Percentiles rank a stretch among this genome's conserved stretches.
phyloP scores from a whole-genome alignment of 1,140 invertebrate genomes.

The Spodoptera litura region DNA sequence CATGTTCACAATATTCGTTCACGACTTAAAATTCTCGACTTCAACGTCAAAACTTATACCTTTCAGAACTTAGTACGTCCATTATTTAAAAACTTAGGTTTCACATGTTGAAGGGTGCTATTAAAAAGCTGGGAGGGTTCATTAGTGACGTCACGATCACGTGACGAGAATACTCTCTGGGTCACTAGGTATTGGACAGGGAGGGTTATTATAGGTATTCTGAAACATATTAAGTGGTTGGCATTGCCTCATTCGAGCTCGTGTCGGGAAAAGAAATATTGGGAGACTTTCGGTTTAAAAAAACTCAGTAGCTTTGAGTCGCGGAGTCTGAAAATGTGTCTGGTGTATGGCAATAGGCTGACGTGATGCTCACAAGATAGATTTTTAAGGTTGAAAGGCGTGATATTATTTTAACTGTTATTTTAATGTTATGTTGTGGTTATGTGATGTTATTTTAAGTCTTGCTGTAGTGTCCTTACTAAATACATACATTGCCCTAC shows the following conservation, averaged over 20 bases:
- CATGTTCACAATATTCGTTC: neutral
- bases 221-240: neutral
- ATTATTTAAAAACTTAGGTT: conserved; percentile 37
- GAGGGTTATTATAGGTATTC: conserved; percentile 15
- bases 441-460: too few relatives aligned
- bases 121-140: conserved; percentile 36
- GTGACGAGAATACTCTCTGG: conserved; percentile 17
- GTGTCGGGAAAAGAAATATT: too few relatives aligned
- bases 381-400: too few relatives aligned
- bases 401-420: too few relatives aligned
- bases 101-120: conserved; percentile 27
- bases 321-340: too few relatives aligned
- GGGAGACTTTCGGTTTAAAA: too few relatives aligned
- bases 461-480: too few relatives aligned
- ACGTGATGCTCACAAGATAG: too few relatives aligned
- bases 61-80: conserved; percentile 5
- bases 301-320: too few relatives aligned
- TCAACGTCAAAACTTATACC: conserved; percentile 6
- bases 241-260: neutral
- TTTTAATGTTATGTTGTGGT: too few relatives aligned
- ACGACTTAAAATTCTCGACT: conserved; percentile 1
- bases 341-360: too few relatives aligned
- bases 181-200: conserved; percentile 19
- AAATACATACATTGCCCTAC: too few relatives aligned
- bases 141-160: conserved; percentile 24